These are phyloP conservation scores for Pseudochirops corinnae DNA, from an alignment of 2,797 vertebrate genomes.

Conservation along the genomic window DNA sequence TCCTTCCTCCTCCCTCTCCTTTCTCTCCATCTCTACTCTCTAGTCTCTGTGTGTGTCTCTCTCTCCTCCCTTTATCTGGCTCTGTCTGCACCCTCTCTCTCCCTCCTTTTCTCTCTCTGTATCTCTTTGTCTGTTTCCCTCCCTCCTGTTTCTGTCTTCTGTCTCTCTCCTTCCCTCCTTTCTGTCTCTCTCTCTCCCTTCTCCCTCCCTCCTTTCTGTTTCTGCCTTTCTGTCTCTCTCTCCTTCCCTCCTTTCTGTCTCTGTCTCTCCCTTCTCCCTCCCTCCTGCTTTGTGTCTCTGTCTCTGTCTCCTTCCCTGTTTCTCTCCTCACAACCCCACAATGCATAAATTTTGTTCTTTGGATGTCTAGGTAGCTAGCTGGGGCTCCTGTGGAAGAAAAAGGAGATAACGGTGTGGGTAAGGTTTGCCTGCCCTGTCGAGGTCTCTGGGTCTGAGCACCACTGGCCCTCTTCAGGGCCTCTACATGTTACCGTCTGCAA, in stretches of 20 bases:
- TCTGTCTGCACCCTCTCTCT: too few relatives aligned
- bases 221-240: too few relatives aligned
- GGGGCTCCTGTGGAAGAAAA: not conserved
- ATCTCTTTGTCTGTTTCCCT: too few relatives aligned
- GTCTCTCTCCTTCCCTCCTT: too few relatives aligned
- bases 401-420: not conserved
- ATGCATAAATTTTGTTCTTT: not conserved
- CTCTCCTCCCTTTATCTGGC: too few relatives aligned
- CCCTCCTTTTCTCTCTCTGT: too few relatives aligned
- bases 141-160: too few relatives aligned
- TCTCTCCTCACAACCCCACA: not conserved
- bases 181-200: not conserved
- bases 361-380: not conserved
- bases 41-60: too few relatives aligned
- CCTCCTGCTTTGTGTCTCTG: not conserved
- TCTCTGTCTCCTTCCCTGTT: not conserved
- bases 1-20: not conserved
- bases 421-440: not conserved
- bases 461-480: not conserved
- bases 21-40: too few relatives aligned
- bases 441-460: not conserved
- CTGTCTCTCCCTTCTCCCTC: not conserved
- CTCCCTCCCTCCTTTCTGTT: not conserved
- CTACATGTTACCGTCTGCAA: not conserved
- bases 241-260: not conserved